Base-by-base conservation (phyloP, 2,888 invertebrate species). In the Patella depressa region DNA sequence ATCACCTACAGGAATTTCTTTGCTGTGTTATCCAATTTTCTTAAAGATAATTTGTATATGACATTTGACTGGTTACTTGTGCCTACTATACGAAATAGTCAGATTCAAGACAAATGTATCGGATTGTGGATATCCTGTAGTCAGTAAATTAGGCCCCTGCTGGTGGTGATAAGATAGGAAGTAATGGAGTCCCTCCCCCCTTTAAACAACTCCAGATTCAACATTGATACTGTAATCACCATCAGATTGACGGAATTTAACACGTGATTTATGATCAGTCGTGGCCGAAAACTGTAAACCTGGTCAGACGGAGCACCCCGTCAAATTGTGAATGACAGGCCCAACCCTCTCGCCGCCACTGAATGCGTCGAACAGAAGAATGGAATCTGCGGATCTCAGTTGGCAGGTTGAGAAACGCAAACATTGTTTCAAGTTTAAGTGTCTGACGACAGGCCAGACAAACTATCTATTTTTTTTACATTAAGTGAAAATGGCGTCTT, bases 361-460 rank as follows among this genome's bases (percentile, higher is more conserved):
- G 65, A 65, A 65, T 24, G 65, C 65, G 65, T 65, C 65, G 65
- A 65, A 65, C 65, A 24, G 24, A 14, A 65, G 65, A 65, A 14
- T 14, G 65, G 65, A 65, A 65, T 65, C 24, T 24, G 24, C 19
- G 24, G 65, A 65, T 65, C 24, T 65, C 19, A 65, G 24, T 24
- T 65, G 65, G 65, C 65, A 65, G 65, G 65, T 65, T 65, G 65
- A 65, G 65, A 65, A 65, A 65, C 24, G 65, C 65, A 65, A 65
- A 65, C 65, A 65, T 65, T 65, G 65, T 65, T 65, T 65, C 65
- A 24, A 24, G 65, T 65, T 65, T 65, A 65, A 65, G 65, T 65
- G 24, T 65, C 19, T 65, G 65, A 24, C 24, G 65, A 65, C 65
- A 65, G 65, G 19, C 24, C 24, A 65, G 65, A 19, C 65, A 65